Evolutionary conservation across 2,113 vertebrate genomes (phyloP), one percentile per base, ranked within the genome.

Genomic region (Thunnus thynnus): DNA sequence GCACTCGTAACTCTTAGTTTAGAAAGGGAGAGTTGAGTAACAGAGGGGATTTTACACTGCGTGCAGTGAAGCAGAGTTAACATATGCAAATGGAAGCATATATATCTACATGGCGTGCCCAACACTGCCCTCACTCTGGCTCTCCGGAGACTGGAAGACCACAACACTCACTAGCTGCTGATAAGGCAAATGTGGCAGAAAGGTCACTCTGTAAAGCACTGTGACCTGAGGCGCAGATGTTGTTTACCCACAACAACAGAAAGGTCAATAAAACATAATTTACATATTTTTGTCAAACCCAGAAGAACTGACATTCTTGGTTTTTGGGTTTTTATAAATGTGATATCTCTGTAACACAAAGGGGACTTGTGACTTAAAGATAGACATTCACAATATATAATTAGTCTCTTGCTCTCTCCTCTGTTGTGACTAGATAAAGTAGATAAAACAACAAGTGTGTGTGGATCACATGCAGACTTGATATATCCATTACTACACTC

Each of bases 181-280:
- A 71, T 74, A 72, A 85, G 63, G 88, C 65, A 57, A 72, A 80
- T 77, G 30, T 65, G 75, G 63, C 65, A 67, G 55, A 86, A 82
- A 89, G 87, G 86, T 88, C 84, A 71, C 48, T 68, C 10, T 58
- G 44, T 46, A 20, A 76, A 60, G 80, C 68, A 27, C 41, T 36
- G 58, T 74, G 63, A 86, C 78, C 75, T 18, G 4, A 62, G 65
- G 47, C 83, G 81, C 88, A 92, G 92, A 91, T 93, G 91, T 78
- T 92, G 93, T 91, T 92, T 93, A 88, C 70, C 18, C 70, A 78
- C 70, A 86, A 72, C 61, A 65, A 86, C 73, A 71, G 44, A 81
- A 86, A 84, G 55, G 68, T 83, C 74, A 76, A 66, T 79, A 84
- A 88, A 83, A 80, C 61, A 61, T 60, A 2, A 67, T 83, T 78